A percentile compares a stretch with the other conserved stretches of the same genome.
These are phyloP conservation scores for Notothenia rossii DNA, from an alignment of 2,113 vertebrate genomes.

Conservation along the genomic window DNA sequence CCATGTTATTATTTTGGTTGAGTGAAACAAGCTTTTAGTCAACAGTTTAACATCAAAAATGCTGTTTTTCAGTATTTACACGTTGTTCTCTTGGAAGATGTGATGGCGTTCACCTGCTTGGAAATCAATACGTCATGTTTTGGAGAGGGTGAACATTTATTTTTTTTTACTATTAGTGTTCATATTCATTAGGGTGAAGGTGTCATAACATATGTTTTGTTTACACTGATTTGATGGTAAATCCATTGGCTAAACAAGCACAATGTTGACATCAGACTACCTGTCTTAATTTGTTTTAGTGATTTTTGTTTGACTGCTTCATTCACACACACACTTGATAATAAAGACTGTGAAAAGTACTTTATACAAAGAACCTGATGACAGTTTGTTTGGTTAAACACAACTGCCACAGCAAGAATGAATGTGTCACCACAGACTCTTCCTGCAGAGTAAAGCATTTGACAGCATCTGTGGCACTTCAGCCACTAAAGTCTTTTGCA, in stretches of 20 bases:
- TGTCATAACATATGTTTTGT: not conserved
- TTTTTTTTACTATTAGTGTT: not conserved
- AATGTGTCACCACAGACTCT: too few species aligned
- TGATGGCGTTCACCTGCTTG: constrained; percentile 41
- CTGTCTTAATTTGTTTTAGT: not conserved
- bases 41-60: constrained; percentile 20
- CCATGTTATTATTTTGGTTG: constrained; percentile 16
- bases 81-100: not conserved
- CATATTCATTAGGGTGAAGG: not conserved
- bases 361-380: too few species aligned
- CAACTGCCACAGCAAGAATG: too few species aligned
- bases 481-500: too few species aligned
- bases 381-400: too few species aligned
- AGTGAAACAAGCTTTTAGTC: constrained; percentile 34
- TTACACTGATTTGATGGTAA: not conserved
- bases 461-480: too few species aligned
- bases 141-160: too few species aligned
- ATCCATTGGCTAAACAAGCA: not conserved
- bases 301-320: not conserved
- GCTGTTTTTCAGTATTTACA: constrained; percentile 28
- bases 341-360: too few species aligned
- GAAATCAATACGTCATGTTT: not conserved
- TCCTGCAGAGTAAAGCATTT: too few species aligned
- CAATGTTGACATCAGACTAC: not conserved
- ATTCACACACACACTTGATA: too few species aligned